A percentile compares a stretch with the other conserved stretches of the same genome.
phyloP scores from a whole-genome alignment of 2,888 invertebrate species.

The Volucella inflata region DNA sequence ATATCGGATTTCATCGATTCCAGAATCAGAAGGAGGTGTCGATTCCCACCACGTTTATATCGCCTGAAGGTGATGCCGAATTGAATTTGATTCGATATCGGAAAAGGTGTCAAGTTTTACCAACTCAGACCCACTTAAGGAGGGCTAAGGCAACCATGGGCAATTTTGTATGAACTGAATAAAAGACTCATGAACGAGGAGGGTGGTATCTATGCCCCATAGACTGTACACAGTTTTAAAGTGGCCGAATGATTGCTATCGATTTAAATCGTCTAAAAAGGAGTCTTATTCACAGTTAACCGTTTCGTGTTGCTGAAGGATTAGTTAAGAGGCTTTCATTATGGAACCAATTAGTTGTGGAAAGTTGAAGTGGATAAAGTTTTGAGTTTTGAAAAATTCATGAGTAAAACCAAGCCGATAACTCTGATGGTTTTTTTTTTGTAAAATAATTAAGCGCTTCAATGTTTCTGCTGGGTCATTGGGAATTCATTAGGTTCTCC shows the following conservation, averaged over 20 bases:
- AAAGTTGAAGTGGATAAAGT: too few relatives aligned
- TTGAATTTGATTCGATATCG: slow-evolving; percentile 28
- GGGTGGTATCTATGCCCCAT: background rate
- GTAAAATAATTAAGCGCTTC: too few relatives aligned
- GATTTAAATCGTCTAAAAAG: slow-evolving; percentile 3
- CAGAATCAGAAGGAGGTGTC: slow-evolving; percentile 11
- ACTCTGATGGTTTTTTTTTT: too few relatives aligned
- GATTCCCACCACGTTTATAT: slow-evolving; percentile 7
- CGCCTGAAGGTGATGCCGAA: slow-evolving; percentile 1
- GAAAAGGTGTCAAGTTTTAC: slow-evolving; percentile 31
- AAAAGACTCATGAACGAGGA: too few relatives aligned
- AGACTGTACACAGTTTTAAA: background rate
- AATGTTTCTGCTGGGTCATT: too few relatives aligned
- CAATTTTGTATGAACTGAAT: background rate
- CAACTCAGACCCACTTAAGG: background rate
- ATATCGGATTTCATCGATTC: slow-evolving; percentile 45
- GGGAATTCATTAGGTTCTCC: too few relatives aligned
- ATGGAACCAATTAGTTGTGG: background rate
- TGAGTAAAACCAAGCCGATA: too few relatives aligned
- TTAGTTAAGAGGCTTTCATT: background rate
- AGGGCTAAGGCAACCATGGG: background rate
- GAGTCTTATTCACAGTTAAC: background rate
- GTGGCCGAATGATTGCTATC: slow-evolving; percentile 35
- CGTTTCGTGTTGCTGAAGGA: too few relatives aligned
- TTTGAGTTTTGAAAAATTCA: too few relatives aligned